Evolutionary conservation across 2,113 vertebrate genomes (phyloP).

Genomic region (Epinephelus moara): DNA sequence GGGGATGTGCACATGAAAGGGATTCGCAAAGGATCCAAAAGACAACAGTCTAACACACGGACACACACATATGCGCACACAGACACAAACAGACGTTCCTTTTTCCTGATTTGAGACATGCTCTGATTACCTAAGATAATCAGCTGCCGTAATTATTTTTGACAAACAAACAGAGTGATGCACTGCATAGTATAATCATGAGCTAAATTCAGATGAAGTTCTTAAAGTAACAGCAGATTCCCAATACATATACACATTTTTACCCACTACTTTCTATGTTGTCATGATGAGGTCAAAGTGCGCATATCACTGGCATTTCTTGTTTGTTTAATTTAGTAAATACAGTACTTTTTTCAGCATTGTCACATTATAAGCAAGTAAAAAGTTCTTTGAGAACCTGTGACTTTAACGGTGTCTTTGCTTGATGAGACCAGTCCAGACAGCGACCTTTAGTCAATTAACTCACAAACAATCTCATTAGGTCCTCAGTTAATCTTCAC

Average conservation of each 20-base stretch:
- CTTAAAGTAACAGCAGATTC: background rate
- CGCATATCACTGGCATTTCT: background rate
- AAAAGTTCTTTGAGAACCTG: constrained; percentile 27
- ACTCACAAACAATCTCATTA: constrained; percentile 62
- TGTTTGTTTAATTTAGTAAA: background rate
- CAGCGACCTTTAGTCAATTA: constrained; percentile 75
- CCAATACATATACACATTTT: background rate
- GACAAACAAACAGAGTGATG: constrained; percentile 41
- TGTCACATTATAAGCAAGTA: background rate
- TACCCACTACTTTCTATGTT: background rate
- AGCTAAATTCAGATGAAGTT: constrained; percentile 14
- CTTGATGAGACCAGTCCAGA: constrained; percentile 65
- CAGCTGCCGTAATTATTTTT: constrained; percentile 45
- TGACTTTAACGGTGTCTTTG: constrained; percentile 31
- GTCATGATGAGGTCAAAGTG: background rate
- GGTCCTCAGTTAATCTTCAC: constrained; percentile 50
- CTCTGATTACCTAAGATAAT: constrained; percentile 55
- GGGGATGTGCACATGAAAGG: constrained; percentile 54
- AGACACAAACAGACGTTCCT: background rate
- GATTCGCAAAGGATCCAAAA: constrained; percentile 39
- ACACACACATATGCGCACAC: background rate
- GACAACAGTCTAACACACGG: background rate
- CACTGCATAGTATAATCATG: background rate
- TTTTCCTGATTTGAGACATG: constrained; percentile 19
- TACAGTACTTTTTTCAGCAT: no score